Conservation (phyloP, 2,797 vertebrate genomes). For the Crenichthys baileyi region DNA sequence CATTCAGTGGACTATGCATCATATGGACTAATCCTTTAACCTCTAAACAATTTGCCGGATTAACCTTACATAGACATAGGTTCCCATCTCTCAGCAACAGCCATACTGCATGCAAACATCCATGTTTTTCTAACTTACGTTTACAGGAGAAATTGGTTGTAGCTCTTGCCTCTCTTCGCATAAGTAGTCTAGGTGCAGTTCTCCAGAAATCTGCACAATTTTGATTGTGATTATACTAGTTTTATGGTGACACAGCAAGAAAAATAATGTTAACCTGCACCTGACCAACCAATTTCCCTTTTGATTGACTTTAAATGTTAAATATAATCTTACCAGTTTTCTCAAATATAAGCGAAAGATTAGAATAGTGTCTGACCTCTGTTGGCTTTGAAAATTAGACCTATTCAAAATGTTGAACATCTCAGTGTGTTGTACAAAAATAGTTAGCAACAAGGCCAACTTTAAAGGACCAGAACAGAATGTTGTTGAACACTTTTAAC, state of each 20-base stretch:
- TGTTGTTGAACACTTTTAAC: too few relatives aligned
- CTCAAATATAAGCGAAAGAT: neutral
- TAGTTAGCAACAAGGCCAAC: too few relatives aligned
- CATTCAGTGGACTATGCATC: constrained; percentile 1
- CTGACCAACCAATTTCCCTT: neutral
- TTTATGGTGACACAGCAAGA: neutral
- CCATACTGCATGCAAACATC: neutral
- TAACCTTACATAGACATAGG: neutral
- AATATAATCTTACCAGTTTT: neutral
- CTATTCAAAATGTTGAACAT: too few relatives aligned
- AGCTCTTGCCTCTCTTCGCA: neutral
- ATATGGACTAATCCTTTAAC: neutral
- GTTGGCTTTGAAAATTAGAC: neutral
- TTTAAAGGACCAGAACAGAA: too few relatives aligned
- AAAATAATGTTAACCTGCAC: neutral
- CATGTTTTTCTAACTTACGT: neutral
- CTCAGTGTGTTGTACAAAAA: too few relatives aligned
- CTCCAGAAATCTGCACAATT: neutral
- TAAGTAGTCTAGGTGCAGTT: neutral
- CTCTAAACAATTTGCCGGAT: neutral
- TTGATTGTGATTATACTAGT: neutral
- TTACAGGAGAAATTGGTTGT: neutral
- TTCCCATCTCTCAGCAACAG: neutral
- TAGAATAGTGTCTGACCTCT: neutral
- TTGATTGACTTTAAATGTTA: neutral